Percentiles rank a stretch among this genome's conserved stretches.
Evolutionary conservation across 2,888 invertebrate genomes (phyloP).

Genomic region (Dryococelus australis): DNA sequence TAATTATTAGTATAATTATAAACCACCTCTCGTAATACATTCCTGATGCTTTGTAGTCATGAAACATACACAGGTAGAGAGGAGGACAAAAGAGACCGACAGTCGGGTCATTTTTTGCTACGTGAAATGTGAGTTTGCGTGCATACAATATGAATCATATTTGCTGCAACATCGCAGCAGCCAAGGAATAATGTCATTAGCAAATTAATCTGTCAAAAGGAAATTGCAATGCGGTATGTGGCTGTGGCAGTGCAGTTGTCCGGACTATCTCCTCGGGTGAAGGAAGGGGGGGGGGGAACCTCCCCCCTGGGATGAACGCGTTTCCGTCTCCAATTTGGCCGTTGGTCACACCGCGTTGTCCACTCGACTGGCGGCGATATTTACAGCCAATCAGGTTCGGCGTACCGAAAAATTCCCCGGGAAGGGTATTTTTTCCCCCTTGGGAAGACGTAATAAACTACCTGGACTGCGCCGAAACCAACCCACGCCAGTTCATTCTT

Average conservation of each 20-base stretch:
- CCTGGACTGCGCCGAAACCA: neutral
- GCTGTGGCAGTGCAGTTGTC: neutral
- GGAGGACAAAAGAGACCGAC: too few species aligned
- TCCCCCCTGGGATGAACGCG: neutral
- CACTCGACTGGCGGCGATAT: neutral
- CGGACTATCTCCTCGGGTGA: neutral
- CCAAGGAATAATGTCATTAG: neutral
- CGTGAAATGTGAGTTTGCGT: too few species aligned
- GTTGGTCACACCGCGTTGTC: neutral
- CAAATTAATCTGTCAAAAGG: neutral
- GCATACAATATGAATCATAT: too few species aligned
- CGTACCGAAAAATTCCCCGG: neutral
- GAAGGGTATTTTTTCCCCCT: neutral
- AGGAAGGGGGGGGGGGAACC: too few species aligned
- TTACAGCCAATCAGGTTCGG: constrained; percentile 3
- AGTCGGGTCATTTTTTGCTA: too few species aligned
- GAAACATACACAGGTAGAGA: too few species aligned
- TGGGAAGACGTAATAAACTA: neutral
- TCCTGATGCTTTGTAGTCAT: too few species aligned
- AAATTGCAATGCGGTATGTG: neutral
- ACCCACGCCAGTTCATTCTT: neutral
- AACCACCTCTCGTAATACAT: too few species aligned
- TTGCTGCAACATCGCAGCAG: too few species aligned
- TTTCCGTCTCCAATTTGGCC: neutral
- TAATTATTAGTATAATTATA: too few species aligned